Evolutionary conservation across 2,888 invertebrate genomes (phyloP), one percentile per base, ranked within the genome.

Genomic region (Chalcis sispes): DNA sequence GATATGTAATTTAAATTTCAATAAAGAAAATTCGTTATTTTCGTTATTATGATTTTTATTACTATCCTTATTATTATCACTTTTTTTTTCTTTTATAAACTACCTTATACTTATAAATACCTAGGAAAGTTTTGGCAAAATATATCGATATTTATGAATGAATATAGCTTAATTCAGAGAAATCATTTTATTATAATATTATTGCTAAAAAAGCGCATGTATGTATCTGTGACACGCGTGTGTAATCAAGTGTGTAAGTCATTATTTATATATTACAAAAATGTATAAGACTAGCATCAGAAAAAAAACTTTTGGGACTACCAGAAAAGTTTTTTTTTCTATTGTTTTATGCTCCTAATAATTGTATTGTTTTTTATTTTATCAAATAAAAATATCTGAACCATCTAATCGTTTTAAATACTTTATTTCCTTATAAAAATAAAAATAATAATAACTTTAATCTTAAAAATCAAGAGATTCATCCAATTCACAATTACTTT

Each of bases 401-500:
- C 40, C 40, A 56, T 67, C 61, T 32, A 61, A 42, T 66, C 25
- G 20, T 54, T 56, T 59, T 29, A 65, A 59, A 1, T 65, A 15
- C 15, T 65, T 65, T 58, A 65, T 72, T 66, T 50, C 54, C 27
- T 27, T 36, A 25, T 15, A 75, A 23, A 46, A 23, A 46, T 40
- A 56, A 46, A 20, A 46, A 29, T 50, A 42, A 36, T 18, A 50
- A 66, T 36, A 40, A 8, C 50, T 61, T 1, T 65, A 36, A 62
- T 46, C 40, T 71, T 73, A 84, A 78, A 84, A 82, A 25, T 83
- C 79, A 13, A 83, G 69, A 32, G 75, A 59, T 15, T 79, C 27
- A 71, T 83, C 81, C 40, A 83, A 65, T 36, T 84, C 82, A 27
- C 79, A 64, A 7, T 77, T 71, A 42, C 67, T 75, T 65, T 79